phyloP scores from a whole-genome alignment of 2,888 invertebrate genomes.

The Meiosimyza platycephala region DNA sequence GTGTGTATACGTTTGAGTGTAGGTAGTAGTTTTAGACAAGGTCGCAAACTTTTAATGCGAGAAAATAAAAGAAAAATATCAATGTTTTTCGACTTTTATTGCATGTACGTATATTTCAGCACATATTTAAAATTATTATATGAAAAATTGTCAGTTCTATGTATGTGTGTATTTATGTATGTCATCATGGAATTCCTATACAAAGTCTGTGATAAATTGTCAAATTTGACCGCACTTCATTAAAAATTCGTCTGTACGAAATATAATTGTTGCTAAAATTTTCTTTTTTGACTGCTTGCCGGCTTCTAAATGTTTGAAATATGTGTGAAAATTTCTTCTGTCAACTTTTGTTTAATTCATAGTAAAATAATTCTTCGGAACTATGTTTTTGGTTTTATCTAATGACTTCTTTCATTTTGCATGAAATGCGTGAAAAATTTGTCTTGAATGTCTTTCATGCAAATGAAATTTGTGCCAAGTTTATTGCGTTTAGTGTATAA shows the following conservation, averaged over 20 bases:
- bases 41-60: too few species aligned
- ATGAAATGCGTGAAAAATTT: conserved; percentile 30
- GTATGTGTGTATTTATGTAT: not conserved
- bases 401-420: not conserved
- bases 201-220: conserved; percentile 6
- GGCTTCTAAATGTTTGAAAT: not conserved
- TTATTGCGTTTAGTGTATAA: conserved; percentile 9
- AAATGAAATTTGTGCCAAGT: conserved; percentile 33
- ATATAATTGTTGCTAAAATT: too few species aligned
- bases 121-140: too few species aligned
- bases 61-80: too few species aligned
- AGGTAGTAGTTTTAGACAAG: too few species aligned
- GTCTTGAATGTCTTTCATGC: not conserved
- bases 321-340: conserved; percentile 3
- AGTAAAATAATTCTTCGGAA: conserved; percentile 17
- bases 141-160: too few species aligned
- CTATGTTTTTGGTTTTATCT: conserved; percentile 2
- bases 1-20: too few species aligned
- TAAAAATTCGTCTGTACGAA: too few species aligned
- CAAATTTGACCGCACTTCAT: not conserved
- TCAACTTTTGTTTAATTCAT: conserved; percentile 16
- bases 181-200: not conserved
- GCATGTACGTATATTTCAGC: too few species aligned
- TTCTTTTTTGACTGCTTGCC: not conserved
- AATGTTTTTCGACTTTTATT: too few species aligned